Base-by-base conservation (phyloP, 2,888 invertebrate genomes). In the Ametastegia equiseti region DNA sequence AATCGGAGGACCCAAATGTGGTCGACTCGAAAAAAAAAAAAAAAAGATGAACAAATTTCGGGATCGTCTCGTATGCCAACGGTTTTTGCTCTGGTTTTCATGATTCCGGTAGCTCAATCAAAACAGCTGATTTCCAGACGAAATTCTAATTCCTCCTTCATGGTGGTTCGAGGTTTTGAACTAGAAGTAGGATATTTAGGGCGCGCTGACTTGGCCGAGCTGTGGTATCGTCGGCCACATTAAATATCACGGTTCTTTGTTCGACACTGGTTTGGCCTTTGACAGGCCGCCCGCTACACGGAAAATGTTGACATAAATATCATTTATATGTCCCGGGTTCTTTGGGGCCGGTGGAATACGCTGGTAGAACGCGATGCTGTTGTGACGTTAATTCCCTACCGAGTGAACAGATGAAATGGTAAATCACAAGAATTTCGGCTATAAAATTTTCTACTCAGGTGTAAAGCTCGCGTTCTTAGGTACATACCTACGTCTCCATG, bases 261-360 rank as follows among this genome's bases (percentile, higher is more conserved):
- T 81, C 81, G 71, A 83, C 57, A 30, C 78, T 81, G 65, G 78
- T 73, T 81, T 54, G 15, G 45, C 81, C 67, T 80, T 80, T 65
- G 69, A 69, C 63, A 71, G 77, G 65, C 81, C 67, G 42, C 81
- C 80, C 67, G 84, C 85, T 86, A 80, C 63, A 75, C 23, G 71
- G 83, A 85, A 86, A 86, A 86, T 86, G 84, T 85, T 86, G 85
- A 86, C 86, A 86, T 86, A 85, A 86, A 86, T 86, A 86, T 86
- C 85, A 82, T 84, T 86, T 84, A 85, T 85, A 81, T 82, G 73
- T 57, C 27, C 50, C 45, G 45, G 77, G 77, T 39, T 42, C 47
- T 73, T 50, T 36, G 19, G 30, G 45, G 36, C 65, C 63, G 39
- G 19, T n/a, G 27, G 50, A 36, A 33, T 57, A 60, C 36, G 75